A percentile compares a stretch with the other conserved stretches of the same genome.
Conservation (phyloP, 2,797 vertebrate species). For the Peromyscus melanophrys region DNA sequence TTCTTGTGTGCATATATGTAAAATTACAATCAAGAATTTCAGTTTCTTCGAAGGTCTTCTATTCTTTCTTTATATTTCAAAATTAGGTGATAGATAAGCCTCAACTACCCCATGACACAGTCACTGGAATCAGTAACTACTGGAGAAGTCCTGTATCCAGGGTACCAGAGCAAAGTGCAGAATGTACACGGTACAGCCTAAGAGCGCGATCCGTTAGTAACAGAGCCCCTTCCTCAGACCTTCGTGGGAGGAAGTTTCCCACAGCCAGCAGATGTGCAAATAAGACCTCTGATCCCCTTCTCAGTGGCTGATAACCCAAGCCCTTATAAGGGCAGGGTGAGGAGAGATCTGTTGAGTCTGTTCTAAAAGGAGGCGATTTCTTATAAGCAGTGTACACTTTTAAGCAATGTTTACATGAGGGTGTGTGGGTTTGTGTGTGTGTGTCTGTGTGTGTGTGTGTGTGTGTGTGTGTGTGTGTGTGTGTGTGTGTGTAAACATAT, state of each 20-base stretch:
- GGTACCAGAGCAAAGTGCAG: slow-evolving; percentile 16
- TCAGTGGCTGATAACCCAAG: background rate
- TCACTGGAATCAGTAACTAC: background rate
- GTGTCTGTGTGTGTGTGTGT: too few relatives aligned
- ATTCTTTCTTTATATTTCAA: background rate
- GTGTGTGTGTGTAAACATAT: too few relatives aligned
- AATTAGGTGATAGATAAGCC: background rate
- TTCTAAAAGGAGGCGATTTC: background rate
- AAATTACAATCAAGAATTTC: slow-evolving; percentile 25
- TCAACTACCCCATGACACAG: background rate
- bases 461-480: too few relatives aligned
- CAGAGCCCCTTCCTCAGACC: slow-evolving; percentile 20
- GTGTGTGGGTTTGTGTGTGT: too few relatives aligned
- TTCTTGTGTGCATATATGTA: background rate
- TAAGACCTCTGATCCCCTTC: background rate
- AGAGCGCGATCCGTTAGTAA: background rate
- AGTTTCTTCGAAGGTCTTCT: background rate
- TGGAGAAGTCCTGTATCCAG: background rate
- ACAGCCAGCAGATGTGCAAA: slow-evolving; percentile 45
- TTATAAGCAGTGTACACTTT: background rate
- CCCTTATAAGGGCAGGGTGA: background rate
- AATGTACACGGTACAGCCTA: background rate
- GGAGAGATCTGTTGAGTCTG: background rate
- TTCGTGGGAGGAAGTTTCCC: background rate
- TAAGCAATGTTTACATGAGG: background rate